Evolutionary conservation across 1,140 invertebrate genomes (phyloP), one percentile per base, ranked within the genome.

Genomic region (Brachionus sp.): DNA sequence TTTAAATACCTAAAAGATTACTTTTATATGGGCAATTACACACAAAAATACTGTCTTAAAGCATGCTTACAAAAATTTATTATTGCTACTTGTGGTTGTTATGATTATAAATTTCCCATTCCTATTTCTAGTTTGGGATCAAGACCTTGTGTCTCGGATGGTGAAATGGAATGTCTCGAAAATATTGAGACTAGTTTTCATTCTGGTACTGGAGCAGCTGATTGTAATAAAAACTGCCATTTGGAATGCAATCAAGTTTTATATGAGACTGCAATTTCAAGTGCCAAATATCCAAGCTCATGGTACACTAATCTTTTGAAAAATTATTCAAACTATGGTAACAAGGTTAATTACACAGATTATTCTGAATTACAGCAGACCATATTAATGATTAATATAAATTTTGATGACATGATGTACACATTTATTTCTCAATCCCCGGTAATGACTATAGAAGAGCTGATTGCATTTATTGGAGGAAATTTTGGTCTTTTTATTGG

Each of bases 401-500:
- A 75, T 75, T 75, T 46, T 75, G 70, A 75, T 46, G 39, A 75
- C 12, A 44, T 75, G 70, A 35, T 25, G 39, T 75, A 75, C 23
- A 46, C 42, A 25, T 13, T 23, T n/a, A 46, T 75, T 25, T 10
- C 2, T 12, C 16, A 75, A 25, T 46, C 70, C 25, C 70, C 70
- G 3, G 70, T 6, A 29, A 46, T 75, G 19, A 75, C 70, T 19
- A 44, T 19, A 12, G 70, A 75, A 46, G 12, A 19, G 33, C 39
- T 75, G 10, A 44, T 75, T 25, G 37, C 70, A 23, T 75, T 25
- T 50, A 75, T 75, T 29, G 70, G 70, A 3, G 70, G 70, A 25
- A 75, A 75, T 75, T 75, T 75, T 25, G 70, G 70, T 12, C 33
- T 75, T 1, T 75, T 75, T 75, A 44, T 75, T 10, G 70, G 70